phyloP scores from a whole-genome alignment of 2,888 invertebrate species.

The Nebria salina region DNA sequence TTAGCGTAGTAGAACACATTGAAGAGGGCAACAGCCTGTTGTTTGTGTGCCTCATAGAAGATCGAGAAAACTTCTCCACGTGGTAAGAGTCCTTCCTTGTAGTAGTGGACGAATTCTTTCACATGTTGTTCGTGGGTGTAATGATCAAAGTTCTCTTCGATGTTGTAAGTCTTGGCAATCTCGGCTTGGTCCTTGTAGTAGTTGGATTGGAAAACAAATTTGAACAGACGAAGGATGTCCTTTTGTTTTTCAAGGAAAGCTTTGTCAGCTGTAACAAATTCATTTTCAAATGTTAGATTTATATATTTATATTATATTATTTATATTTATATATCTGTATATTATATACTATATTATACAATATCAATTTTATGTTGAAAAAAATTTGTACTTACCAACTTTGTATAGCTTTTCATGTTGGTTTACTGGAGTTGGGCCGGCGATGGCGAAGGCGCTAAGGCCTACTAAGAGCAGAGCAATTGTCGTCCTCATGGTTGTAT shows the following conservation, averaged over 20 bases:
- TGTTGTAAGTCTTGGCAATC: conserved; percentile 68
- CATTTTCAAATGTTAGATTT: conserved; percentile 48
- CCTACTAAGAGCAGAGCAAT: conserved; percentile 46
- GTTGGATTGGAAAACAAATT: conserved; percentile 72
- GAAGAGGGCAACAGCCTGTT: conserved; percentile 72
- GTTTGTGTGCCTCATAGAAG: conserved; percentile 69
- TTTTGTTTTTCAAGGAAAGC: conserved; percentile 51
- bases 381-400: conserved; percentile 57
- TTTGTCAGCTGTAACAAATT: conserved; percentile 22
- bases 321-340: too few relatives aligned
- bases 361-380: not conserved
- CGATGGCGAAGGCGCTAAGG: conserved; percentile 53
- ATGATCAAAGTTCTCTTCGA: conserved; percentile 69
- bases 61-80: conserved; percentile 71
- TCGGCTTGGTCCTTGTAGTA: conserved; percentile 65
- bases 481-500: conserved; percentile 47
- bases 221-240: conserved; percentile 68
- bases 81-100: conserved; percentile 68
- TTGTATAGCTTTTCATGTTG: conserved; percentile 55
- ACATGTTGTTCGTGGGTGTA: conserved; percentile 59
- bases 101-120: conserved; percentile 66
- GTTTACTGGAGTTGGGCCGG: conserved; percentile 58
- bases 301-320: conserved; percentile 53
- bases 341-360: not conserved
- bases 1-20: conserved; percentile 75